phyloP scores from a whole-genome alignment of 2,113 vertebrate species.

The Barbus barbus region DNA sequence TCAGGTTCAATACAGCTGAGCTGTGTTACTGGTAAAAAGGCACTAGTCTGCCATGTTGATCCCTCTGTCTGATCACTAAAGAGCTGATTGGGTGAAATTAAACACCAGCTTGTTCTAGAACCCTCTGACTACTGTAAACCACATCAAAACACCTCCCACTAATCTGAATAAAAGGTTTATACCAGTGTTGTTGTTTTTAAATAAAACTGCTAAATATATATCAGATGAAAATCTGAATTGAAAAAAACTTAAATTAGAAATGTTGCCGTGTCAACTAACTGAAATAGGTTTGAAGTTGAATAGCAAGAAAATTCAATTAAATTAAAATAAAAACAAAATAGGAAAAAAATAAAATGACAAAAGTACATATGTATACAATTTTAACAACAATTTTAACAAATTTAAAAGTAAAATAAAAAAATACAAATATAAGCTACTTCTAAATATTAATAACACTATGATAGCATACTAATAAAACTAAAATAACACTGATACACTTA shows the following conservation, averaged over 20 bases:
- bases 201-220: background rate
- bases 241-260: too few species aligned
- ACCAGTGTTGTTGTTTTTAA: background rate
- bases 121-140: conserved; percentile 10
- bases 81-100: conserved; percentile 22
- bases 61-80: background rate
- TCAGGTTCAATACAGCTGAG: background rate
- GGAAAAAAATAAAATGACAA: too few species aligned
- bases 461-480: background rate
- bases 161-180: conserved; percentile 12
- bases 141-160: background rate
- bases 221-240: too few species aligned
- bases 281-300: background rate
- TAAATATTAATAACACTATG: background rate
- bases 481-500: background rate
- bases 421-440: background rate
- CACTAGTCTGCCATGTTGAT: conserved; percentile 12
- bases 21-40: background rate
- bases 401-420: background rate
- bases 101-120: conserved; percentile 2
- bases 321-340: background rate
- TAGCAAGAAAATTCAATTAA: background rate
- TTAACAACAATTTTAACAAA: too few species aligned
- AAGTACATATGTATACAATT: too few species aligned
- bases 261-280: background rate